Evolutionary conservation across 2,113 vertebrate species (phyloP).

Genomic region (Anser brachyrhynchus): DNA sequence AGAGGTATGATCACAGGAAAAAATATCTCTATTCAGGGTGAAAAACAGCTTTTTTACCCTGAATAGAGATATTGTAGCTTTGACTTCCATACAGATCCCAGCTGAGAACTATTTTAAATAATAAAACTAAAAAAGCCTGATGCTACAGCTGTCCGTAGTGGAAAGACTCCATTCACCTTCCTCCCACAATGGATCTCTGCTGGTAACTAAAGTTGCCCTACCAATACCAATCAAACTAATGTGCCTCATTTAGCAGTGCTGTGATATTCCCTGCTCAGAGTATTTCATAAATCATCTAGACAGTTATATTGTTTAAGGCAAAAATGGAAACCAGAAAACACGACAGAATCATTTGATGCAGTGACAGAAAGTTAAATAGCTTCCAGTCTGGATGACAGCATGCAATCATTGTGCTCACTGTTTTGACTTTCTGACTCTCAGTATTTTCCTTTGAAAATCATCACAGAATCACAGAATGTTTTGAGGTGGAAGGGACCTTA

Average conservation of each 20-base stretch:
- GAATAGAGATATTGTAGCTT: background rate
- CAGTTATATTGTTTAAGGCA: background rate
- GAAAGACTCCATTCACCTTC: background rate
- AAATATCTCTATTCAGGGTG: slow-evolving; percentile 41
- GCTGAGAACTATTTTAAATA: slow-evolving; percentile 13
- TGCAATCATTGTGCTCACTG: background rate
- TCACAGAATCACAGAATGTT: too few species aligned
- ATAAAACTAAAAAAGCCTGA: slow-evolving; percentile 23
- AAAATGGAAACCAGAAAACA: background rate
- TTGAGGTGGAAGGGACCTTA: too few species aligned
- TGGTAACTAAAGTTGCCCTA: background rate
- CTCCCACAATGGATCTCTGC: background rate
- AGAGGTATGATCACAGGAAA: background rate
- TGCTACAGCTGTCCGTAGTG: background rate
- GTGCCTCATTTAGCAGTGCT: background rate
- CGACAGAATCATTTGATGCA: background rate
- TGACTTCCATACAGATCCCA: background rate
- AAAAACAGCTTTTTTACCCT: background rate
- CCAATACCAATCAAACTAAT: background rate
- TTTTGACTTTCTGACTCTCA: background rate
- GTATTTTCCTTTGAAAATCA: background rate
- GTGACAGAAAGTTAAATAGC: background rate
- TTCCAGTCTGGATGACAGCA: background rate
- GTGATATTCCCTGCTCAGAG: background rate
- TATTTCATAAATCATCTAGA: background rate